phyloP scores from a whole-genome alignment of 2,888 invertebrate species.

The Epinotia ramella region DNA sequence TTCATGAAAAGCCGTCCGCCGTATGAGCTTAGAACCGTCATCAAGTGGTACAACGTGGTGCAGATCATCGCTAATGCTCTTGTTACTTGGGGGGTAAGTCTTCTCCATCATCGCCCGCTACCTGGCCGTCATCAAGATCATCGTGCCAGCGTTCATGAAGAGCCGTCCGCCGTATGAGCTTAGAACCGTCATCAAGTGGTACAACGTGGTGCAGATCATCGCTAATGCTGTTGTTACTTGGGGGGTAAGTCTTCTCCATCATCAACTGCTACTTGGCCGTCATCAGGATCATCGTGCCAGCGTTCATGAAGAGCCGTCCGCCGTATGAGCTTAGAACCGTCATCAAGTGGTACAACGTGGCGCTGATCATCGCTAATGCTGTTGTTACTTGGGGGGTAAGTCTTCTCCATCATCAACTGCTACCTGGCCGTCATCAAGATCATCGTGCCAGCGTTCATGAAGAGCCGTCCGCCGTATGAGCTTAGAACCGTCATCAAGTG shows the following conservation, averaged over 20 bases:
- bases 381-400: too few species aligned
- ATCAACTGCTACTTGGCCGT: constrained; percentile 80
- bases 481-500: constrained; percentile 87
- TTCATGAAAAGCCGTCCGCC: constrained; percentile 90
- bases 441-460: constrained; percentile 89
- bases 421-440: constrained; percentile 86
- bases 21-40: constrained; percentile 86
- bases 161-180: constrained; percentile 88
- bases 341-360: constrained; percentile 91
- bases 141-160: constrained; percentile 89
- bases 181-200: constrained; percentile 87
- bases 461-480: constrained; percentile 87
- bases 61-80: constrained; percentile 90
- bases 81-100: constrained; percentile 89
- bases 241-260: constrained; percentile 86
- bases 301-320: constrained; percentile 88
- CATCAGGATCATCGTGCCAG: constrained; percentile 86
- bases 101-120: constrained; percentile 70
- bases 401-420: constrained; percentile 74
- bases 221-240: constrained; percentile 88
- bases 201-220: constrained; percentile 92
- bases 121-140: constrained; percentile 83
- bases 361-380: constrained; percentile 90
- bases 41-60: constrained; percentile 91
- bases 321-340: constrained; percentile 87